Conservation (phyloP, 1,140 invertebrate species). For the Pentalonia nigronervosa region DNA sequence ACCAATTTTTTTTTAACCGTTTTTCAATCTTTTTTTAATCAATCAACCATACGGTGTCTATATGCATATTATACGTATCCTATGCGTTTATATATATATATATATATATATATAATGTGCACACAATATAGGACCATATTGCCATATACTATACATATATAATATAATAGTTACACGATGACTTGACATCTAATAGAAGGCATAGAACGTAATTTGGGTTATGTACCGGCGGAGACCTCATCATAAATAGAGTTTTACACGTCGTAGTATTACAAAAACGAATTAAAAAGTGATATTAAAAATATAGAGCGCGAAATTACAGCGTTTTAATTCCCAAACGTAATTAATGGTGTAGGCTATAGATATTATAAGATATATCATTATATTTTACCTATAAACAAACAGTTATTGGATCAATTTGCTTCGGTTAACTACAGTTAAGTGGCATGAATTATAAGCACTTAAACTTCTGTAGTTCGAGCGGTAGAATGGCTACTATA, state of each 20-base stretch:
- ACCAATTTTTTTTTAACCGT: not conserved
- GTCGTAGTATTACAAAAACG: not conserved
- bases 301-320: conserved; percentile 19
- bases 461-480: not conserved
- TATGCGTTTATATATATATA: not conserved
- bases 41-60: not conserved
- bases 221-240: not conserved
- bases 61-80: not conserved
- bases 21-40: not conserved
- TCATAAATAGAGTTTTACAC: not conserved
- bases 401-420: conserved; percentile 25
- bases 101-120: not conserved
- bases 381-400: not conserved
- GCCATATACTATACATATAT: not conserved
- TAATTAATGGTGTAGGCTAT: not conserved
- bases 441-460: conserved; percentile 20
- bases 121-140: too few species aligned
- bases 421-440: not conserved
- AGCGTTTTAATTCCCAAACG: not conserved
- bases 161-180: not conserved
- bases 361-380: not conserved
- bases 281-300: not conserved
- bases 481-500: not conserved
- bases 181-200: not conserved
- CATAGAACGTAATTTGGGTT: not conserved